Conservation (phyloP, 2,888 invertebrate species). For the Suillia variegata region DNA sequence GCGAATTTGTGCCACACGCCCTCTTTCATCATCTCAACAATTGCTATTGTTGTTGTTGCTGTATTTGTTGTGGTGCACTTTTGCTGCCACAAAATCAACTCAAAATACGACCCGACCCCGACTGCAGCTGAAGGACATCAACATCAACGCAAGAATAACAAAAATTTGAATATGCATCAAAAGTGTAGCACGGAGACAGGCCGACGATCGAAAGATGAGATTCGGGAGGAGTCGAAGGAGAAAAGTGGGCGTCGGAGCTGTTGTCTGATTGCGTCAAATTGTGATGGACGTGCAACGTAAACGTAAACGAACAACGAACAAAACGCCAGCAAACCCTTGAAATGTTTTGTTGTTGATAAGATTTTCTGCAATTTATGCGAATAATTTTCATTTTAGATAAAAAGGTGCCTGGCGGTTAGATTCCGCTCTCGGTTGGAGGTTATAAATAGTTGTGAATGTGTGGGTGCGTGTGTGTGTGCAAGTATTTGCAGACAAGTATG, state of each 20-base stretch:
- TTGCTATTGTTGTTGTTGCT: too few relatives aligned
- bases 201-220: too few relatives aligned
- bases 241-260: neutral
- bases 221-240: neutral
- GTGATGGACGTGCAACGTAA: slow-evolving; percentile 28
- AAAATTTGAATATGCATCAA: neutral
- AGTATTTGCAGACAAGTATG: too few relatives aligned
- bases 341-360: slow-evolving; percentile 21
- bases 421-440: too few relatives aligned
- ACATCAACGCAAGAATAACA: neutral
- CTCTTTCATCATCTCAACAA: neutral
- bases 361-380: slow-evolving; percentile 36
- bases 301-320: too few relatives aligned
- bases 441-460: too few relatives aligned
- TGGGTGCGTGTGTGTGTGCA: too few relatives aligned
- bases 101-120: neutral
- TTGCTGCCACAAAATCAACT: slow-evolving; percentile 1
- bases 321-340: slow-evolving; percentile 31
- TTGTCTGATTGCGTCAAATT: slow-evolving; percentile 27
- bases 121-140: neutral
- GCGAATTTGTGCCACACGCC: neutral
- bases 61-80: too few relatives aligned
- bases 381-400: slow-evolving; percentile 38
- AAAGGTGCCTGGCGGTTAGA: too few relatives aligned
- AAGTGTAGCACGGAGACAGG: neutral